phyloP scores from a whole-genome alignment of 1,140 invertebrate species.

The Rhagoletis pomonella region DNA sequence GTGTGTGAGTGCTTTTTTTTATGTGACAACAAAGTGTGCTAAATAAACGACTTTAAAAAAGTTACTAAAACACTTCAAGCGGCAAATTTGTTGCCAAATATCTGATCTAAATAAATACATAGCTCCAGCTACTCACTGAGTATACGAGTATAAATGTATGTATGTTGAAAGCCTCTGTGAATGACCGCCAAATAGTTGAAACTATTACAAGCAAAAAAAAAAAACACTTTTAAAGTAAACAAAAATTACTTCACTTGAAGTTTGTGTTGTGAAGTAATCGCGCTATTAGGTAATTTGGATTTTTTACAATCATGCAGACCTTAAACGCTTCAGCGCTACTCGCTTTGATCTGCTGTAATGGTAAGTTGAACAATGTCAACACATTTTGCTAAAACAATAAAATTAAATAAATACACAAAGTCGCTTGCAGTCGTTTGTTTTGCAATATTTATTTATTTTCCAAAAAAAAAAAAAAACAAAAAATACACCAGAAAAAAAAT shows the following conservation, averaged over 20 bases:
- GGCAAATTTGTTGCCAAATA: no score
- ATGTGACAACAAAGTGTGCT: not conserved
- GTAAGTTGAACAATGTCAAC: conserved; percentile 6
- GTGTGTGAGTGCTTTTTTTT: conserved; percentile 16
- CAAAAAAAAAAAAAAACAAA: no score
- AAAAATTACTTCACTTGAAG: not conserved
- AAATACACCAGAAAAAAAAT: no score
- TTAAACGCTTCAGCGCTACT: not conserved
- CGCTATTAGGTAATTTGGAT: not conserved
- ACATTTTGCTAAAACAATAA: no score
- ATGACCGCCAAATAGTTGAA: not conserved
- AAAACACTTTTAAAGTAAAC: no score
- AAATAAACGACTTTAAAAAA: not conserved
- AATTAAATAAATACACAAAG: no score
- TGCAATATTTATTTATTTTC: no score
- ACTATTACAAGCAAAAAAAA: not conserved
- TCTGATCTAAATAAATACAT: no score
- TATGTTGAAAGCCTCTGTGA: not conserved
- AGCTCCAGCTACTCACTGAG: no score
- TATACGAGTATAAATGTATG: conserved; percentile 1
- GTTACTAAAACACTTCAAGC: no score
- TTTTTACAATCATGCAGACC: not conserved
- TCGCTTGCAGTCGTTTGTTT: no score
- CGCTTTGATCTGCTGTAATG: conserved; percentile 23
- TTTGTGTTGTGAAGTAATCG: not conserved